Evolutionary conservation across 1,140 invertebrate species (phyloP).

Genomic region (Drosophila tsacasi): DNA sequence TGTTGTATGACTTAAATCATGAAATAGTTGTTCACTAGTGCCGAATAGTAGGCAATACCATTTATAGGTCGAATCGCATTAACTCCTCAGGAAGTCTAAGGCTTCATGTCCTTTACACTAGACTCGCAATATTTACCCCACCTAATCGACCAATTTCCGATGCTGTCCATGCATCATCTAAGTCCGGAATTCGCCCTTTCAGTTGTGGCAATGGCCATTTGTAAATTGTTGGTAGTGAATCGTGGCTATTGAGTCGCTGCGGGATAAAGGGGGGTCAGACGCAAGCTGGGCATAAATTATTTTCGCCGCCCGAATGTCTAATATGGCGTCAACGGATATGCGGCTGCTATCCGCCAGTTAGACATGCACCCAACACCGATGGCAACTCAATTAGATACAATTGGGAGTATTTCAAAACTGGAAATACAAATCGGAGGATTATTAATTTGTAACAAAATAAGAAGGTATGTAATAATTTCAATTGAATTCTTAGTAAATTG

Average conservation of each 20-base stretch:
- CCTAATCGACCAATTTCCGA: constrained; percentile 51
- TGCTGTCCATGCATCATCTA: constrained; percentile 31
- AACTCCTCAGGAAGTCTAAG: neutral
- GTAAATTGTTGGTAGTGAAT: constrained; percentile 8
- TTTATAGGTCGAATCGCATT: neutral
- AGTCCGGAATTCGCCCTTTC: constrained; percentile 21
- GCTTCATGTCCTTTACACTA: constrained; percentile 13
- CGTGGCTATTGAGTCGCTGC: neutral
- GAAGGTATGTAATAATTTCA: too few species aligned
- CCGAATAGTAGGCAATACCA: constrained; percentile 36
- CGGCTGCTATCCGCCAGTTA: constrained; percentile 35
- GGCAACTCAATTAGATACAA: neutral
- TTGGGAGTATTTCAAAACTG: neutral
- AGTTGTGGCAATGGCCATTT: constrained; percentile 16
- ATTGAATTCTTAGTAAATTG: too few species aligned
- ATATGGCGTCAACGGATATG: constrained; percentile 72
- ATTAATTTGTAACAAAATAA: neutral
- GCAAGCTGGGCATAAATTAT: constrained; percentile 69
- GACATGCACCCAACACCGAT: constrained; percentile 12
- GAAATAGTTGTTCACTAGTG: neutral
- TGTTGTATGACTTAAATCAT: neutral
- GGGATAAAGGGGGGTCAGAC: constrained; percentile 13
- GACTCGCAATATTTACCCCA: constrained; percentile 13
- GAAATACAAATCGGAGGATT: neutral
- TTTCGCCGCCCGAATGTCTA: constrained; percentile 66